Percentiles rank a stretch among this genome's conserved stretches.
These are phyloP conservation scores for Synanthedon myopaeformis DNA, from an alignment of 2,888 invertebrate genomes.

Conservation along the genomic window DNA sequence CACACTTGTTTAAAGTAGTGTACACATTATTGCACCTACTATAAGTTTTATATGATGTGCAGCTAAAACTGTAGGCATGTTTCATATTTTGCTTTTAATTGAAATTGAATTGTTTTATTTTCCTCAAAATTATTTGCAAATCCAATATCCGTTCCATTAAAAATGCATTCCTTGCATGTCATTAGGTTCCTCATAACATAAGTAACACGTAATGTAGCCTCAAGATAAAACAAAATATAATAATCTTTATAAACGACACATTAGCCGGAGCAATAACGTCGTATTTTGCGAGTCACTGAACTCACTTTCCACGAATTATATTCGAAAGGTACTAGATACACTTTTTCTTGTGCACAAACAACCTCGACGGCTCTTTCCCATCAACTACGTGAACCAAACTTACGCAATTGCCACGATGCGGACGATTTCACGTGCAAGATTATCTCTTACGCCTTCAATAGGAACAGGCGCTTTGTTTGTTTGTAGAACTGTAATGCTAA, in stretches of 20 bases:
- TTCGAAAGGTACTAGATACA: conserved; percentile 11
- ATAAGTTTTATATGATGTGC: too few species aligned
- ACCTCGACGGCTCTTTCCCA: conserved; percentile 10
- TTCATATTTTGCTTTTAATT: too few species aligned
- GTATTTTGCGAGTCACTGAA: conserved; percentile 4
- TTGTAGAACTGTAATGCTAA: background rate
- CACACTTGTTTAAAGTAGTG: too few species aligned
- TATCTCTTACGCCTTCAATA: background rate
- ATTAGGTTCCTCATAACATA: too few species aligned
- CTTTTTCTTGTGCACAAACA: conserved; percentile 16
- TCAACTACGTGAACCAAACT: background rate
- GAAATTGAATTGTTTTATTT: too few species aligned
- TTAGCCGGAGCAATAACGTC: conserved; percentile 5
- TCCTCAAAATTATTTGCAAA: too few species aligned
- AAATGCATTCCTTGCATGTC: too few species aligned
- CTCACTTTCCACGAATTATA: conserved; percentile 12
- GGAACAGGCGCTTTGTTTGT: background rate
- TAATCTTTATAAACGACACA: conserved; percentile 7
- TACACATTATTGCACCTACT: too few species aligned
- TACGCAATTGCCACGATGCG: conserved; percentile 3
- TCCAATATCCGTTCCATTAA: too few species aligned
- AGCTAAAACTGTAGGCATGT: too few species aligned
- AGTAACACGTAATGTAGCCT: too few species aligned
- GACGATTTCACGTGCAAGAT: background rate
- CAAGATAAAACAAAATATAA: too few species aligned